These are phyloP conservation scores for Stichodactyla helianthus DNA, from an alignment of 64 coral and sea anemone genomes.

Conservation along the genomic window DNA sequence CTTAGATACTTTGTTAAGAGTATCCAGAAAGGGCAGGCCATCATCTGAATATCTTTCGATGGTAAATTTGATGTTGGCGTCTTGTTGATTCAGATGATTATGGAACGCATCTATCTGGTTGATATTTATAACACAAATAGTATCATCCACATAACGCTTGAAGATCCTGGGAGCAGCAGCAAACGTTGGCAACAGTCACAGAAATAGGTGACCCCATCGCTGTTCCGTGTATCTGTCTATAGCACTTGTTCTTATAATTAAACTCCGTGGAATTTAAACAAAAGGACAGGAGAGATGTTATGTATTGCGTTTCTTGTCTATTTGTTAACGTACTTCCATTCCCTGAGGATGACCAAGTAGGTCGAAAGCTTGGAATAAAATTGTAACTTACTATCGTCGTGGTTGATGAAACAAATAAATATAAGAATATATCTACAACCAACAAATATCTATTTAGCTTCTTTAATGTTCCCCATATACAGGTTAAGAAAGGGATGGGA, in stretches of 20 bases:
- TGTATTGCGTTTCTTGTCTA: too few relatives aligned
- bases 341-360: too few relatives aligned
- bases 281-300: not conserved
- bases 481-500: too few relatives aligned
- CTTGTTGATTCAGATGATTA: not conserved
- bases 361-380: too few relatives aligned
- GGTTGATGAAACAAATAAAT: too few relatives aligned
- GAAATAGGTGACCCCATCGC: not conserved
- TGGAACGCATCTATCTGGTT: not conserved
- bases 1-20: not conserved
- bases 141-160: not conserved
- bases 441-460: too few relatives aligned
- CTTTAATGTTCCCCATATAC: too few relatives aligned
- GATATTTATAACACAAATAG: not conserved
- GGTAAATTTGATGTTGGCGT: not conserved
- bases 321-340: too few relatives aligned
- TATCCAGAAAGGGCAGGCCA: not conserved
- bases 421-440: too few relatives aligned
- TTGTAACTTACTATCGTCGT: too few relatives aligned
- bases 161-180: not conserved
- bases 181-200: not conserved
- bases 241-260: not conserved
- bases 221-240: not conserved
- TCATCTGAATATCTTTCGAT: not conserved
- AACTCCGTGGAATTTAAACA: not conserved